These are phyloP conservation scores for Diadophis punctatus DNA, from an alignment of 2,113 vertebrate genomes.

Conservation along the genomic window DNA sequence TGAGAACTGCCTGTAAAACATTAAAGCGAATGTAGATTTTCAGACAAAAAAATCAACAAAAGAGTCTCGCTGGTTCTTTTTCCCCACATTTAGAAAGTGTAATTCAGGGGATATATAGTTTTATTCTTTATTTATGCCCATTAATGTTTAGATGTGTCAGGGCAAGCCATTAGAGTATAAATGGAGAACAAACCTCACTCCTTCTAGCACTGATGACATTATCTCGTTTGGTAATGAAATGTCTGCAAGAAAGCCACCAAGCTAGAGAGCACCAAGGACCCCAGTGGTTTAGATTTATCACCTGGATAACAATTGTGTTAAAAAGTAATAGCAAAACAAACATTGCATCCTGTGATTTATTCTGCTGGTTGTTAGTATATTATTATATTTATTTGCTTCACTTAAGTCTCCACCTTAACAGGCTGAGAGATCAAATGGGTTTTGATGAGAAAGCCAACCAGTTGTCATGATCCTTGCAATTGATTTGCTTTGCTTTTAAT, in stretches of 20 bases:
- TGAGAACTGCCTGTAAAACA: neutral
- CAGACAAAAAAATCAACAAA: neutral
- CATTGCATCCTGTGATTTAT: neutral
- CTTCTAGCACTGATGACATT: too few relatives aligned
- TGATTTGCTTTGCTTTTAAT: neutral
- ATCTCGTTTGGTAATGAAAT: neutral
- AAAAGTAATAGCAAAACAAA: neutral
- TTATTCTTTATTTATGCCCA: too few relatives aligned
- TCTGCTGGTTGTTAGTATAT: neutral
- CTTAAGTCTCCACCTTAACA: neutral
- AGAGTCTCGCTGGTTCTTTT: neutral
- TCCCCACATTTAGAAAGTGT: neutral
- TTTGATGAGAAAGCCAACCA: neutral
- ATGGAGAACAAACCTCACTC: too few relatives aligned
- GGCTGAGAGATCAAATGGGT: neutral
- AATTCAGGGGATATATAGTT: neutral
- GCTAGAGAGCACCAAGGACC: neutral
- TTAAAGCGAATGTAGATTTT: neutral
- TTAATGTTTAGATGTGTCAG: too few relatives aligned
- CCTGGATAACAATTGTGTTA: neutral
- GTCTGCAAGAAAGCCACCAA: neutral
- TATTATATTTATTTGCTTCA: neutral
- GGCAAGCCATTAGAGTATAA: too few relatives aligned
- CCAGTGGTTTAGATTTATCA: neutral
- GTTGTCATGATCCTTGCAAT: neutral